A percentile compares a stretch with the other conserved stretches of the same genome.
Conservation (phyloP, 2,888 invertebrate genomes). For the Linyphia triangularis region DNA sequence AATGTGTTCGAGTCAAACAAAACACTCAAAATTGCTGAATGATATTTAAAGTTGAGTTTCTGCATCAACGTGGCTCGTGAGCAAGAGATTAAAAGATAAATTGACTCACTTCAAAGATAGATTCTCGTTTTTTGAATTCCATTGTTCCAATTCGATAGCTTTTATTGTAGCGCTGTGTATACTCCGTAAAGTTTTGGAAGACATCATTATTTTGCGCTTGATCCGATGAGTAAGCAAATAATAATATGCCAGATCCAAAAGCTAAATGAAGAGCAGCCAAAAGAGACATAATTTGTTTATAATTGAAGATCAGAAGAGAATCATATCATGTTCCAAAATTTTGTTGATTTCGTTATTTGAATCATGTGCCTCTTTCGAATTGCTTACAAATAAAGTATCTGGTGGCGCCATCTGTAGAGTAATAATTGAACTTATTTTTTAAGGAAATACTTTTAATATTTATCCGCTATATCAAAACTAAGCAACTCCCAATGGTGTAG, state of each 20-base stretch:
- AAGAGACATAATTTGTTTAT: constrained; percentile 35
- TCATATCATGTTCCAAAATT: neutral
- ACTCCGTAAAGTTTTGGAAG: constrained; percentile 81
- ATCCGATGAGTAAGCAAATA: constrained; percentile 43
- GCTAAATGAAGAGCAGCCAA: constrained; percentile 40
- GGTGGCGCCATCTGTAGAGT: constrained; percentile 26
- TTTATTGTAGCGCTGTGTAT: constrained; percentile 83
- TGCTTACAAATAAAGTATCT: neutral
- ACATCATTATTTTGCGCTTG: constrained; percentile 11
- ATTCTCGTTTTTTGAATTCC: constrained; percentile 82
- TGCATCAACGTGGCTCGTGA: constrained; percentile 41
- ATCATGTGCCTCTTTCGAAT: constrained; percentile 50
- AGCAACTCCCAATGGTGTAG: too few species aligned
- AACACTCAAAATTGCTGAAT: neutral
- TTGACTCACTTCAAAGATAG: constrained; percentile 82
- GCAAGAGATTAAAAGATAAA: constrained; percentile 6
- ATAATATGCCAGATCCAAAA: constrained; percentile 44
- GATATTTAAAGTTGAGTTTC: neutral
- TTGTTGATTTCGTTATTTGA: constrained; percentile 30
- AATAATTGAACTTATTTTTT: neutral
- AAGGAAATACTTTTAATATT: neutral
- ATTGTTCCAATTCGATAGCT: constrained; percentile 81
- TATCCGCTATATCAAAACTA: too few species aligned
- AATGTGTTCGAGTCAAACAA: too few species aligned
- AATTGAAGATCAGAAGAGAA: neutral